Evolutionary conservation across 2,113 vertebrate genomes (phyloP), one percentile per base, ranked within the genome.

Genomic region (Dolichallabes microphthalmus): DNA sequence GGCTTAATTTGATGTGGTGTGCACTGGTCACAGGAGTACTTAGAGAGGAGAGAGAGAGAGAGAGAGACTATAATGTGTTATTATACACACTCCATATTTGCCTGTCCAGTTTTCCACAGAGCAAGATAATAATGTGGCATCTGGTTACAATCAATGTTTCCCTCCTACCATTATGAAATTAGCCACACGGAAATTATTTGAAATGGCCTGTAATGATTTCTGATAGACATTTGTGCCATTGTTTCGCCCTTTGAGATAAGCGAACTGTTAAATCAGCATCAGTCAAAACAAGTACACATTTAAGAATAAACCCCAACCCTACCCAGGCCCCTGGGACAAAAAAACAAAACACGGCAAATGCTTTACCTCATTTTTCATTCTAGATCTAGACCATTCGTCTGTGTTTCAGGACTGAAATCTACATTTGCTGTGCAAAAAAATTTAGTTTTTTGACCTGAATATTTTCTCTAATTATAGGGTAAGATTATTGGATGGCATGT

Each of bases 121-220:
- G 60, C 61, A 82, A 86, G 87, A 86, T 84, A 89, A 89, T 91
- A 89, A 81, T 61, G 80, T 74, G 80, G 91, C 91, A 90, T 90
- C 91, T 90, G 91, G 89, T 91, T 91, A 91, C 91, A 91, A 91
- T 91, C 91, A 91, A 90, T 91, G 90, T 90, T 91, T 91, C 88
- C 91, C 85, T 87, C 64, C 83, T 19, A 64, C 89, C 82, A 90
- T 91, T 91, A 91, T 90, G 88, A 90, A 90, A 90, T 91, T 91
- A 91, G 89, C 89, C 86, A 86, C 68, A 69, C 88, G 91, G 89
- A 91, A 91, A 91, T 91, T 82, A 91, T 91, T 91, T 90, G 85
- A 90, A 91, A 90, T 90, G 88, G 89, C 89, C 91, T 90, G 89
- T 91, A 90, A 91, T 90, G 91, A 91, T 90, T 91, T 91, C 89